Base-by-base conservation (phyloP, 2,797 vertebrate genomes). In the Parotocinclus haroldoi region DNA sequence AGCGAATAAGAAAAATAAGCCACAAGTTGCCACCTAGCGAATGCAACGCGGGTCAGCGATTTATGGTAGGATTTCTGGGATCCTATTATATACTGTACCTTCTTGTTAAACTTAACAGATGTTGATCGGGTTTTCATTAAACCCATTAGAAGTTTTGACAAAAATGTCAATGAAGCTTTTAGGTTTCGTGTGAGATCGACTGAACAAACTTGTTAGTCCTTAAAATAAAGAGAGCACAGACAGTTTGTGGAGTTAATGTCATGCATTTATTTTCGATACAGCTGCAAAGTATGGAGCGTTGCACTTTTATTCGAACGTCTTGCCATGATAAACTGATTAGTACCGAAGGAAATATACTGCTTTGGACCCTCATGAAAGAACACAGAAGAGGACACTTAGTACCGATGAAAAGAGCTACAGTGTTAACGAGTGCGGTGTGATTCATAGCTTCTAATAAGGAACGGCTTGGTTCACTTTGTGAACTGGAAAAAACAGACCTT, bases 241-340 rank as follows among this genome's bases (percentile, higher is more conserved):
- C 19, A 46, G 11, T 9, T 69, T 70, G 38, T 59, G 67, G 68
- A 76, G 76, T 80, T 80, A 83, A 87, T 80, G 76, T 74, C 84
- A 86, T 88, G 85, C 84, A 66, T 89, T 89, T 88, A 89, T 89
- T 90, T 87, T 39, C 66, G 84, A 74, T 77, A 72, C 70, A 74
- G 76, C 69, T 76, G 81, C 82, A 85, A 73, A 63, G 75, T 75
- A 40, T 53, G 1, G 48, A 71, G 51, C 51, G 17, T 71, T 71
- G 68, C 65, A 74, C 66, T 52, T 61, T 52, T 27, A 67, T 58
- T 58, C 48, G 13, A 57, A 71, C 51, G 54, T 38, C 42, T 36
- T 46, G 64, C 61, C 54, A 64, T 52, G 36, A 63, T 39, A 50
- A 18, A 68, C 46, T 58, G 68, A 44, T 1, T 40, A 56, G 36